Conservation (phyloP, 2,113 vertebrate genomes). For the Seriola dumerili region DNA sequence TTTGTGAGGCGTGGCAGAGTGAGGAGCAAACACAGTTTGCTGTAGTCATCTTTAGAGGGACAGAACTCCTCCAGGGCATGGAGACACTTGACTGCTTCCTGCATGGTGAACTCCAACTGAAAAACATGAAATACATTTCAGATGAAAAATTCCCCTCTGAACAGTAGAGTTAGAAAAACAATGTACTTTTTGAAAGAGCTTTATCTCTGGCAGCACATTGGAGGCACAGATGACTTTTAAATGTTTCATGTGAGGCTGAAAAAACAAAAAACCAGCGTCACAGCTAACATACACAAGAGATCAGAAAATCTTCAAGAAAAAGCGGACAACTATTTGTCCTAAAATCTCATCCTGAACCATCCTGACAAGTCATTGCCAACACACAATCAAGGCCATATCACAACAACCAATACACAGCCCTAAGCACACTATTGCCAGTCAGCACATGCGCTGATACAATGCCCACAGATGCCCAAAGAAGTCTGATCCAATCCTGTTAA, state of each 20-base stretch:
- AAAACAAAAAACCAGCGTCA: background rate
- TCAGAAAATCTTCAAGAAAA: background rate
- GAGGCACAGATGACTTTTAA: slow-evolving; percentile 13
- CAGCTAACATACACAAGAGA: background rate
- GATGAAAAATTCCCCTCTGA: background rate
- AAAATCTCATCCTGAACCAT: background rate
- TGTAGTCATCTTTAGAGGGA: slow-evolving; percentile 96
- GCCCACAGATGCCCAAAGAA: slow-evolving; percentile 40
- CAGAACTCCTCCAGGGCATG: slow-evolving; percentile 95
- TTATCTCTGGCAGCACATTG: background rate
- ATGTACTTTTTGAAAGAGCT: background rate
- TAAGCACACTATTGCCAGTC: background rate
- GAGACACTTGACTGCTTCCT: slow-evolving; percentile 96
- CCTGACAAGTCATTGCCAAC: background rate
- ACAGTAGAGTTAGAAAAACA: background rate
- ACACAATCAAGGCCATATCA: slow-evolving; percentile 1
- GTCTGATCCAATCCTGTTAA: slow-evolving; percentile 57
- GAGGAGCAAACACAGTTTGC: slow-evolving; percentile 96
- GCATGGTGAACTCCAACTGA: slow-evolving; percentile 97
- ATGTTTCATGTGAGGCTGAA: background rate
- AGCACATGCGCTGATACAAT: background rate
- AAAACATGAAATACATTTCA: slow-evolving; percentile 23
- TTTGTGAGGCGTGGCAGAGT: slow-evolving; percentile 97
- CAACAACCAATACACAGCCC: background rate
- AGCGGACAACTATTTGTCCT: background rate